Percentiles rank a stretch among this genome's conserved stretches.
Evolutionary conservation across 1,140 invertebrate genomes (phyloP).

Genomic region (Drosophila kohkoa): DNA sequence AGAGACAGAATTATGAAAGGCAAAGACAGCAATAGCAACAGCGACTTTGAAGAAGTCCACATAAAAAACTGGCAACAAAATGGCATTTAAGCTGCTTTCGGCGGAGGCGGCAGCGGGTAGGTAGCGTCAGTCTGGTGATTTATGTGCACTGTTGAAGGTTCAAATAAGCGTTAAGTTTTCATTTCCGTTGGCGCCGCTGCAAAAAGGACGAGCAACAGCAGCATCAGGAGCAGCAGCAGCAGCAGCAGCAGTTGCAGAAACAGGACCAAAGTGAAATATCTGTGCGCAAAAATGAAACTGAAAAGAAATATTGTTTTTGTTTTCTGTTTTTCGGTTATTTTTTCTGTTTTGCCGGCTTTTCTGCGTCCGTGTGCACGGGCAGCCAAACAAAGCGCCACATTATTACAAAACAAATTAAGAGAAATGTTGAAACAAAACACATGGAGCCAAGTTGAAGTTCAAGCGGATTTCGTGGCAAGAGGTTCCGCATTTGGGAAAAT

Average conservation of each 20-base stretch:
- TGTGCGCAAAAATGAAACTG: slow-evolving; percentile 64
- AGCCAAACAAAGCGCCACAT: slow-evolving; percentile 51
- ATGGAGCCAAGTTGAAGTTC: slow-evolving; percentile 42
- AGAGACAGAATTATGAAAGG: slow-evolving; percentile 68
- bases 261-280: slow-evolving; percentile 64
- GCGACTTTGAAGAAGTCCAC: slow-evolving; percentile 16
- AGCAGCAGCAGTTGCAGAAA: slow-evolving; percentile 40
- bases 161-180: slow-evolving; percentile 84
- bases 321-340: slow-evolving; percentile 9
- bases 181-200: slow-evolving; percentile 77
- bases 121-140: slow-evolving; percentile 73
- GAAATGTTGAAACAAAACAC: slow-evolving; percentile 77
- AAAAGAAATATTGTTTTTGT: slow-evolving; percentile 79
- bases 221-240: slow-evolving; percentile 24
- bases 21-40: slow-evolving; percentile 41
- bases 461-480: slow-evolving; percentile 46
- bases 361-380: slow-evolving; percentile 5
- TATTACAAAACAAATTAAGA: slow-evolving; percentile 82
- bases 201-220: slow-evolving; percentile 13
- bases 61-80: slow-evolving; percentile 49
- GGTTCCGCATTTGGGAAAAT: slow-evolving; percentile 43
- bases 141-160: slow-evolving; percentile 83
- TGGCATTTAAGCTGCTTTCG: slow-evolving; percentile 70
- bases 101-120: neutral
- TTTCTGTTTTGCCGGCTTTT: slow-evolving; percentile 8